Evolutionary conservation across 2,888 invertebrate genomes (phyloP), one percentile per base, ranked within the genome.

Genomic region (Dryococelus australis): DNA sequence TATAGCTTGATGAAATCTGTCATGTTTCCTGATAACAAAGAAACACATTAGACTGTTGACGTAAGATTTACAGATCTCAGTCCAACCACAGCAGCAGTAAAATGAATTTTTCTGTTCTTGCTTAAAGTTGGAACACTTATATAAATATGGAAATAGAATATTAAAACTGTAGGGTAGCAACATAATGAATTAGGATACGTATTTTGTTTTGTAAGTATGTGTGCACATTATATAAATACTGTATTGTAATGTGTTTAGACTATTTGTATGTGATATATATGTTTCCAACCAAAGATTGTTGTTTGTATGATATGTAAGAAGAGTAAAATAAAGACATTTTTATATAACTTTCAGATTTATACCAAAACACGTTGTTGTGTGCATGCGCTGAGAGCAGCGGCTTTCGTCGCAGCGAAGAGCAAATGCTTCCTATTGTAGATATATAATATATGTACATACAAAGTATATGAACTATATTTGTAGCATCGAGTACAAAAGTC

Each of bases 221-320:
- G 65, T 65, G 65, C 65, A 65, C 65, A 65, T 65, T 65, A 65
- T 65, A 87, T 89, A 88, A 86, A 88, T 86, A 89, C 85, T 87
- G 81, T 84, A 89, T 88, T 88, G 83, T 43, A 79, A 87, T 88
- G 88, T 89, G 88, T 88, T 89, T 86, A 88, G 89, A 87, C 88
- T 88, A 87, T 88, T 88, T 87, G 88, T 88, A 88, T 89, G 89
- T 89, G 89, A 89, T 89, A 89, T 85, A 86, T 89, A 88, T 87
- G 88, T 89, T 89, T 89, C 88, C 89, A 89, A 89, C 89, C 89
- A 89, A 89, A 89, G 89, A 89, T 89, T 88, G 89, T 89, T 89
- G 88, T 89, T 89, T 89, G 87, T 88, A 89, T 89, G 86, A 87
- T 88, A 86, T 87, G 87, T 88, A 87, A 51, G 87, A 85, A 88